Evolutionary conservation across 2,888 invertebrate species (phyloP), one percentile per base, ranked within the genome.

Genomic region (Latrodectus elegans): DNA sequence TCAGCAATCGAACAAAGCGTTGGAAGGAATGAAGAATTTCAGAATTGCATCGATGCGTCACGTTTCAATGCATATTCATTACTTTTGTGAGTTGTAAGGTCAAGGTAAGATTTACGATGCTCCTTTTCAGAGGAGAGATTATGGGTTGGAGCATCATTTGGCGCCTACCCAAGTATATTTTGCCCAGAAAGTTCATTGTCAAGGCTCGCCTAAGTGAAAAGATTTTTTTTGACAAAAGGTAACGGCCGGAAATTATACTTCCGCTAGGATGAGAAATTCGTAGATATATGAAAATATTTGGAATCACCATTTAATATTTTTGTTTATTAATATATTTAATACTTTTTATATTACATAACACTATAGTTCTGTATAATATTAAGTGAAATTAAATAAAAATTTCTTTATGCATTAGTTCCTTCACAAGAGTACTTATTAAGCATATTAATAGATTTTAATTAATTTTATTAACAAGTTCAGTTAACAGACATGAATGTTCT

Each of bases 11-110:
- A 38, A 38, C 38, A 38, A 38, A 38, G 38, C 38, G 38, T 6
- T 38, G 38, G 38, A 60, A 60, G n/a, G 60, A 60, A 15, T n/a
- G 11, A 60, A 60, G 60, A 60, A 60, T 15, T 60, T 38, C 38
- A 38, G 6, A 38, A 38, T 60, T 60, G 12, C n/a, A 15, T 60
- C 12, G 60, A 51, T 49, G n/a, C 75, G 75, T 77, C 77, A 77
- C 77, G 77, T 68, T 68, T 26, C 68, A 15, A 67, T 77, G 77
- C 67, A 77, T 77, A 77, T 77, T 67, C 77, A 77, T 6, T 67
- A 75, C 10, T 64, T 60, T 38, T 22, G 11, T 12, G 15, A 38
- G 38, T 71, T 26, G 9, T 22, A 65, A 76, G 79, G 79, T 79
- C 70, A 79, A 79, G 79, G 79, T 38, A 53, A 79, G 12, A 53